Evolutionary conservation across 1,140 invertebrate species (phyloP).

Genomic region (Anastatus disparis): DNA sequence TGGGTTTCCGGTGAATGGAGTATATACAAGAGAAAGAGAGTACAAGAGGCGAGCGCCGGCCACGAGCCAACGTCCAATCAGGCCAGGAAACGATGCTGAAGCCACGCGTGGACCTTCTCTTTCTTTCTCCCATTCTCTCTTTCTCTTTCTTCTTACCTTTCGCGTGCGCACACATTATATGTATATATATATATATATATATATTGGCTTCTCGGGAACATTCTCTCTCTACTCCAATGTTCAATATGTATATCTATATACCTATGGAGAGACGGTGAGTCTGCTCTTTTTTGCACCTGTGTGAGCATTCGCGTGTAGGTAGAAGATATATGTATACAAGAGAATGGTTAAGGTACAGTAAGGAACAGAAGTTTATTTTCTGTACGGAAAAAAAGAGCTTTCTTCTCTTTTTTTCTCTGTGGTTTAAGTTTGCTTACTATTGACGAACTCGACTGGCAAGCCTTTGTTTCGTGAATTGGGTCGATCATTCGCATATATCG

Average conservation of each 20-base stretch:
- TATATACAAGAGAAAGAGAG: too few species aligned
- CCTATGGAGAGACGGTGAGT: not conserved
- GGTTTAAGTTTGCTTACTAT: not conserved
- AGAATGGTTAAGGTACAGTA: not conserved
- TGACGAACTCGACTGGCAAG: not conserved
- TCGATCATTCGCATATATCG: not conserved
- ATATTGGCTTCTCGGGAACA: constrained; percentile 14
- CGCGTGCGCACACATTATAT: not conserved
- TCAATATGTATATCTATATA: not conserved
- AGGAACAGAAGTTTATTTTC: constrained; percentile 7
- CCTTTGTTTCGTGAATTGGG: not conserved
- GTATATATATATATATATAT: not conserved
- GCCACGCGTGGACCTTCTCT: constrained; percentile 60
- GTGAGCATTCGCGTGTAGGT: not conserved
- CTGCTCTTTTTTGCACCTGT: constrained; percentile 34
- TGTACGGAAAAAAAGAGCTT: too few species aligned
- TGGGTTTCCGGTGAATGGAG: constrained; percentile 50
- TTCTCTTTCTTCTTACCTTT: not conserved
- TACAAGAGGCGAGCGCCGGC: constrained; percentile 67
- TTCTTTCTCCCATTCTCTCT: constrained; percentile 17
- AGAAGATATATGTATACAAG: not conserved
- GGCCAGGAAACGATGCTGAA: constrained; percentile 59
- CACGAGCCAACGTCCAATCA: constrained; percentile 68
- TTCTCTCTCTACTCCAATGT: not conserved
- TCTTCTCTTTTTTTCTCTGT: not conserved